Evolutionary conservation across 2,113 vertebrate genomes (phyloP).

Genomic region (Caranx ignobilis): DNA sequence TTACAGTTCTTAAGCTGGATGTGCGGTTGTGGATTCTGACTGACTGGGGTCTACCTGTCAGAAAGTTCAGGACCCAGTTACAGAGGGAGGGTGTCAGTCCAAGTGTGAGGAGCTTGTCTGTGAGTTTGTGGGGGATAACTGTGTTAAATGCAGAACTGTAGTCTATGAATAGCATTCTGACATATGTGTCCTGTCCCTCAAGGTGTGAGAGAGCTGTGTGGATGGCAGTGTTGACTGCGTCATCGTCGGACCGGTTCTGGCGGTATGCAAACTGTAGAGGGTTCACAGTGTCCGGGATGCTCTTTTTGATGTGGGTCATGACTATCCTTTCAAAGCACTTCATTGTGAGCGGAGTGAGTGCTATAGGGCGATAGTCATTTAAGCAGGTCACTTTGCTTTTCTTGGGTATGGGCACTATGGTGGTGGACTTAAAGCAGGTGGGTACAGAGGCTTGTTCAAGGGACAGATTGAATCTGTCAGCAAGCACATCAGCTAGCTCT

Average conservation of each 20-base stretch:
- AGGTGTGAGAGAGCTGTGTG: background rate
- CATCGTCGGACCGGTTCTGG: background rate
- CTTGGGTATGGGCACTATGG: background rate
- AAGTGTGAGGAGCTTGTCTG: too few relatives aligned
- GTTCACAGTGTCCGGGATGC: background rate
- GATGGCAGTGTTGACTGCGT: background rate
- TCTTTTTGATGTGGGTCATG: background rate
- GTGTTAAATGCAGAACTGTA: too few relatives aligned
- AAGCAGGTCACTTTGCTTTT: background rate
- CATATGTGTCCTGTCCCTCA: background rate
- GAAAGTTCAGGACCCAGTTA: too few relatives aligned
- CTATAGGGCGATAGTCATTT: background rate
- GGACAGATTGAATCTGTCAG: background rate
- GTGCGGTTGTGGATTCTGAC: background rate
- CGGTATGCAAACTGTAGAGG: background rate
- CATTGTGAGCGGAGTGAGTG: background rate
- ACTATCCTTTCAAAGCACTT: background rate
- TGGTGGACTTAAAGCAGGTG: background rate
- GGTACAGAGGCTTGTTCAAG: too few relatives aligned
- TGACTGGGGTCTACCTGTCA: background rate
- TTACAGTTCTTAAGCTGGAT: background rate
- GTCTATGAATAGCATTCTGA: background rate
- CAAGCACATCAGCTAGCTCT: background rate
- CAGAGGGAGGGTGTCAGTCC: too few relatives aligned
- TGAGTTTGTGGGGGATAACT: too few relatives aligned